Evolutionary conservation across 2,888 invertebrate genomes (phyloP).

Genomic region (Melinaea menophilus): DNA sequence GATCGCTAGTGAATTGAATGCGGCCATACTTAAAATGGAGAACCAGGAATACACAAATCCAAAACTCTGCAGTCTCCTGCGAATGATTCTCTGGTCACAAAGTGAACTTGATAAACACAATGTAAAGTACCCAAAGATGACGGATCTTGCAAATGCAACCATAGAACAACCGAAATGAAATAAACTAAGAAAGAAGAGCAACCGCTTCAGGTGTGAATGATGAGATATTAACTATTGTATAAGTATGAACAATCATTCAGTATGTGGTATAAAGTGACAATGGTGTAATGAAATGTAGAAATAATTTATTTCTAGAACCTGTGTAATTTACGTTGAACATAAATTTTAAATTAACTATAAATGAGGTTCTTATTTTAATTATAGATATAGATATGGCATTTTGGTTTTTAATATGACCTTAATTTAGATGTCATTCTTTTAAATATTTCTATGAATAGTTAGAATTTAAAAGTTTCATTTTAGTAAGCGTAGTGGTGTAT

Average conservation of each 20-base stretch:
- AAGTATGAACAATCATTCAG: too few relatives aligned
- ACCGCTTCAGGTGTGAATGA: slow-evolving; percentile 24
- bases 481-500: too few relatives aligned
- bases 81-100: slow-evolving; percentile 97
- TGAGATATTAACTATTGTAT: too few relatives aligned
- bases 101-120: slow-evolving; percentile 96
- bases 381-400: neutral
- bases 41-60: slow-evolving; percentile 94
- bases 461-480: too few relatives aligned
- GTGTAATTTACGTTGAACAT: neutral
- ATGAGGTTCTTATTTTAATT: neutral
- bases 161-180: slow-evolving; percentile 85
- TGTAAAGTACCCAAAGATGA: slow-evolving; percentile 97
- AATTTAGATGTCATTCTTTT: too few relatives aligned
- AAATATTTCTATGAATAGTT: too few relatives aligned
- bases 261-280: too few relatives aligned
- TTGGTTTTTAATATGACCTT: too few relatives aligned
- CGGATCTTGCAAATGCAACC: slow-evolving; percentile 90
- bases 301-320: slow-evolving; percentile 2
- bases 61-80: slow-evolving; percentile 92
- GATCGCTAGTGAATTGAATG: slow-evolving; percentile 98
- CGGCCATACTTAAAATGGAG: slow-evolving; percentile 97
- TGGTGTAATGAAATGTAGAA: neutral
- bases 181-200: slow-evolving; percentile 20
- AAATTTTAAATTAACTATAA: neutral